Evolutionary conservation across 2,113 vertebrate genomes (phyloP).

Genomic region (Gambusia holbrooki): DNA sequence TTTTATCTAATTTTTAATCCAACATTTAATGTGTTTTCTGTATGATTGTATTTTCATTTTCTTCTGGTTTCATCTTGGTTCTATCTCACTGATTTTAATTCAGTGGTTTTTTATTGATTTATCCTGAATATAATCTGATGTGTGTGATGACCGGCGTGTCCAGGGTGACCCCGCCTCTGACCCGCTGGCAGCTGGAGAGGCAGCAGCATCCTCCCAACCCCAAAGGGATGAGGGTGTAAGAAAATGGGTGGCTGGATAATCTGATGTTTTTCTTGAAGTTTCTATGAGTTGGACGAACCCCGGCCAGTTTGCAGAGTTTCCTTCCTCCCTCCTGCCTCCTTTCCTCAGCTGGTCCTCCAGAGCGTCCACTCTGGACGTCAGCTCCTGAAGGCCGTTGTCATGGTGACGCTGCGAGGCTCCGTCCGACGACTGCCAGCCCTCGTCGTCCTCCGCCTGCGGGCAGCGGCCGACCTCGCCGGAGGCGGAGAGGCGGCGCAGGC

Average conservation of each 20-base stretch:
- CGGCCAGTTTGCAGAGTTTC: slow-evolving; percentile 78
- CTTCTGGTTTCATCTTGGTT: neutral
- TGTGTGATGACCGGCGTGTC: too few species aligned
- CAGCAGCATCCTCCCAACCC: too few species aligned
- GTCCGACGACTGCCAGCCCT: slow-evolving; percentile 86
- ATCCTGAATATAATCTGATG: too few species aligned
- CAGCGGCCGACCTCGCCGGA: slow-evolving; percentile 72
- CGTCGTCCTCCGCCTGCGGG: slow-evolving; percentile 83
- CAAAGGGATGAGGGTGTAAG: too few species aligned
- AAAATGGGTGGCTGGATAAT: too few species aligned
- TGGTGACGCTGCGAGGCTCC: slow-evolving; percentile 65
- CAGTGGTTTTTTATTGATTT: too few species aligned
- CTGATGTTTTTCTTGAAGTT: neutral
- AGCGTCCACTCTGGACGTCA: slow-evolving; percentile 84
- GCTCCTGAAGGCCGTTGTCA: slow-evolving; percentile 79
- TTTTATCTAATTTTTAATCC: neutral
- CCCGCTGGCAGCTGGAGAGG: too few species aligned
- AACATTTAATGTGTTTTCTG: too few species aligned
- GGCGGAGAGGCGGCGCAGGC: slow-evolving; percentile 78
- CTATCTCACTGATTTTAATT: too few species aligned
- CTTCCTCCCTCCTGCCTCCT: slow-evolving; percentile 63
- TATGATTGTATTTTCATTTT: neutral
- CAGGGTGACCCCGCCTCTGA: too few species aligned
- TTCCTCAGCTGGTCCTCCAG: slow-evolving; percentile 88
- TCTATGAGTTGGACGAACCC: slow-evolving; percentile 77